These are phyloP conservation scores for Gasterosteus aculeatus DNA, from an alignment of 2,113 vertebrate genomes.

Conservation along the genomic window DNA sequence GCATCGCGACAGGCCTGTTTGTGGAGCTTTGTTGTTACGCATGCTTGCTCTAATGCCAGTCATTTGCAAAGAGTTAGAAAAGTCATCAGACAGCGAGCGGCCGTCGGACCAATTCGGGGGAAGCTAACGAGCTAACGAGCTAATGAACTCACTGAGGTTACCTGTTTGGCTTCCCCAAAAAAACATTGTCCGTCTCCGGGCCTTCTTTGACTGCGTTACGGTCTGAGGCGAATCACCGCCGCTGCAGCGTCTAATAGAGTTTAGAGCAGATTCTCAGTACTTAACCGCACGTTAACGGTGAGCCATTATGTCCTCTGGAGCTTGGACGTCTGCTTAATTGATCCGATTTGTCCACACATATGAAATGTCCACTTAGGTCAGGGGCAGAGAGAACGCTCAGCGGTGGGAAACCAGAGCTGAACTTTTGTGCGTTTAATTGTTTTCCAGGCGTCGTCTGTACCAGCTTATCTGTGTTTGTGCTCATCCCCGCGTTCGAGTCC, in stretches of 20 bases:
- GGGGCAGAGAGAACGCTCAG: slow-evolving; percentile 4
- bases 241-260: slow-evolving; percentile 49
- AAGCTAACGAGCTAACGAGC: slow-evolving; percentile 63
- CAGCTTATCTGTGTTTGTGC: slow-evolving; percentile 57
- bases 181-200: slow-evolving; percentile 43
- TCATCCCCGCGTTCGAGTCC: slow-evolving; percentile 54
- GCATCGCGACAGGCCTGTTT: slow-evolving; percentile 15
- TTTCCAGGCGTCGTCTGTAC: slow-evolving; percentile 47
- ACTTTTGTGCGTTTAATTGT: slow-evolving; percentile 40
- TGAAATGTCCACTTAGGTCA: slow-evolving; percentile 26
- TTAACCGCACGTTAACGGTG: slow-evolving; percentile 31
- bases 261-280: slow-evolving; percentile 46
- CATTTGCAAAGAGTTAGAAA: slow-evolving; percentile 65
- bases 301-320: slow-evolving; percentile 34
- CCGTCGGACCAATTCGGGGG: slow-evolving; percentile 46
- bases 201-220: slow-evolving; percentile 16
- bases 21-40: slow-evolving; percentile 24
- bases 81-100: slow-evolving; percentile 41
- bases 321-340: slow-evolving; percentile 36
- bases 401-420: slow-evolving; percentile 10
- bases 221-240: slow-evolving; percentile 6
- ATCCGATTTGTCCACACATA: slow-evolving; percentile 49
- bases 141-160: slow-evolving; percentile 71
- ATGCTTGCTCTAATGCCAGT: slow-evolving; percentile 51
- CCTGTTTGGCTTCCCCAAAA: slow-evolving; percentile 57